Base-by-base conservation (phyloP, 2,888 invertebrate species). In the Chorisops tibialis region DNA sequence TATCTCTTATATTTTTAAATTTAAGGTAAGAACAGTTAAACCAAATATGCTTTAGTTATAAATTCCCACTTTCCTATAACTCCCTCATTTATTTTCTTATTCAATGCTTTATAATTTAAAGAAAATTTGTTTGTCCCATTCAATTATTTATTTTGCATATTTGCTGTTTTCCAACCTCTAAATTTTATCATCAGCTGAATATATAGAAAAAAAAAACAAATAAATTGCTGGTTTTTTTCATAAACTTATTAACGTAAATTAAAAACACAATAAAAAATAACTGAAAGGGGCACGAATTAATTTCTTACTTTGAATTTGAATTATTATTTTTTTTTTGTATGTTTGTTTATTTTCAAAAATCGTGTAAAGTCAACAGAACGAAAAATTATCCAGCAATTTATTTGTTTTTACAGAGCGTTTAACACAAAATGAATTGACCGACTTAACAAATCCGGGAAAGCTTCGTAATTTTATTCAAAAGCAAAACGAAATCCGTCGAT, bases 361-460 rank as follows among this genome's bases (percentile, higher is more conserved):
- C 18, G n/a, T 9, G 35, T 21, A 38, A 58, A 43, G 9, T n/a
- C n/a, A 30, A 30, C 1, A 30, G 7, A n/a, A 30, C 30, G 30
- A 30, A 30, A 30, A 30, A 59, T 14, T 30, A 60, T 71, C 75
- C 76, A 75, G 75, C 77, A 77, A 75, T 75, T 76, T 74, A 71
- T 74, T 75, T 72, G 72, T 66, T 64, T 63, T 64, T 64, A 49
- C 75, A 78, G 77, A 76, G 73, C 77, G 76, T 70, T 73, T 78
- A 69, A 74, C 75, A 68, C 70, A 72, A 65, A 69, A 69, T 68
- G 73, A 73, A 68, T 71, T 77, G 56, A 56, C 70, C 66, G 68
- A 70, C 67, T 66, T 77, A 66, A 64, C 74, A 58, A 70, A 70
- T 65, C 72, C 72, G 60, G 67, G 69, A 62, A 67, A 71, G 45